These are phyloP conservation scores for Carposina sasakii DNA, from an alignment of 1,140 invertebrate genomes.

Conservation along the genomic window DNA sequence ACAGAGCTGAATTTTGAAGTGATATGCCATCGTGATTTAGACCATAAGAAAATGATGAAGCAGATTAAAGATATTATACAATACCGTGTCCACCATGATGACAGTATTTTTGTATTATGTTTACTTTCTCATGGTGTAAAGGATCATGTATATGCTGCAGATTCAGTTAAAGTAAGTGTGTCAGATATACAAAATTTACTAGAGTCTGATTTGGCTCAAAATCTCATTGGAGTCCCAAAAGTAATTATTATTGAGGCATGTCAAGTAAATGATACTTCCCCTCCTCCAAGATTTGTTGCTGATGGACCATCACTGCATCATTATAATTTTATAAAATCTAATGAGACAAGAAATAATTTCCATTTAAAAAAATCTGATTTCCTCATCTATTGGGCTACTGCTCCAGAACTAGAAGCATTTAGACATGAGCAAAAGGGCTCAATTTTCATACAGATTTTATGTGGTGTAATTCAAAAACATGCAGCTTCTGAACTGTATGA, in stretches of 20 bases:
- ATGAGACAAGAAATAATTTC: slow-evolving; percentile 23
- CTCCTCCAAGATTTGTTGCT: slow-evolving; percentile 27
- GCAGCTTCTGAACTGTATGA: slow-evolving; percentile 40
- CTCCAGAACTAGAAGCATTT: slow-evolving; percentile 53
- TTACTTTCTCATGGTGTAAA: slow-evolving; percentile 59
- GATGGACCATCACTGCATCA: slow-evolving; percentile 29
- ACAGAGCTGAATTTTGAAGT: slow-evolving; percentile 47
- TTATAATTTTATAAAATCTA: no score
- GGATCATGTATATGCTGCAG: slow-evolving; percentile 58
- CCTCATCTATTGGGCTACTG: slow-evolving; percentile 58
- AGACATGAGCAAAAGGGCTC: slow-evolving; percentile 46
- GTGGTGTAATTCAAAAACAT: slow-evolving; percentile 31
- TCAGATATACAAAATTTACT: slow-evolving; percentile 51
- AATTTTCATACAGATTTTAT: slow-evolving; percentile 57
- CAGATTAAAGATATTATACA: slow-evolving; percentile 43
- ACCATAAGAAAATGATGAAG: slow-evolving; percentile 39
- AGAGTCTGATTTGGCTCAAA: slow-evolving; percentile 39
- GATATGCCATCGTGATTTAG: slow-evolving; percentile 37
- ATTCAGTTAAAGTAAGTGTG: slow-evolving; percentile 56
- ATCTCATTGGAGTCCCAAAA: slow-evolving; percentile 48
- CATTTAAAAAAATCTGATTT: slow-evolving; percentile 51
- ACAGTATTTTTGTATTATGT: slow-evolving; percentile 61
- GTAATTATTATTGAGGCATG: slow-evolving; percentile 63
- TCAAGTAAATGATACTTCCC: slow-evolving; percentile 36
- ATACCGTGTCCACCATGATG: slow-evolving; percentile 33